Evolutionary conservation across 1,140 invertebrate genomes (phyloP).

Genomic region (Drosophila erecta): DNA sequence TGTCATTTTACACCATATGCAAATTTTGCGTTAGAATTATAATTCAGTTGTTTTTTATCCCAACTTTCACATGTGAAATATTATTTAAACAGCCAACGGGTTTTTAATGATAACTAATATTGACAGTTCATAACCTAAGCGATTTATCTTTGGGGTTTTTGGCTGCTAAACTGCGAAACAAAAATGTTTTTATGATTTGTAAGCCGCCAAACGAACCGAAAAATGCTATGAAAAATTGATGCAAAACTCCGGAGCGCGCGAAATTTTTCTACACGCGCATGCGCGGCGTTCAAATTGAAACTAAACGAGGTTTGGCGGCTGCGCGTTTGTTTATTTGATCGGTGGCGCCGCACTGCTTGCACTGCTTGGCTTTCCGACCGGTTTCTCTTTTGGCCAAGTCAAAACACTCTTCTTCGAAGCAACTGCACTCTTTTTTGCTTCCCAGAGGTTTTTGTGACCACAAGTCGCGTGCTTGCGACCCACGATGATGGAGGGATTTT

Average conservation of each 20-base stretch:
- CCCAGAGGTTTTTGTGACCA: conserved; percentile 30
- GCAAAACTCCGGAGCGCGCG: conserved; percentile 30
- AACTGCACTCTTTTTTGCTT: conserved; percentile 5
- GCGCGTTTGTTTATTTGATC: conserved; percentile 76
- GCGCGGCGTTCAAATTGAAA: conserved; percentile 79
- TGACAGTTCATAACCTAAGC: conserved; percentile 43
- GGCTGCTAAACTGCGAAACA: conserved; percentile 14
- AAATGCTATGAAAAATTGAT: conserved; percentile 23
- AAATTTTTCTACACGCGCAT: conserved; percentile 50
- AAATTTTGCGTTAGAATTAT: conserved; percentile 55
- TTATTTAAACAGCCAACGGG: conserved; percentile 25
- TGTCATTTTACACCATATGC: conserved; percentile 48
- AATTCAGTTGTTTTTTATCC: conserved; percentile 15
- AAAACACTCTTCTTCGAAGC: not conserved
- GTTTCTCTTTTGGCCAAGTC: conserved; percentile 7
- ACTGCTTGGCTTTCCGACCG: conserved; percentile 53
- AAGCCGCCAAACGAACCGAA: conserved; percentile 50
- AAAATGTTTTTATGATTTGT: conserved; percentile 29
- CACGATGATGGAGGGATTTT: conserved; percentile 15
- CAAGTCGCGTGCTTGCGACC: conserved; percentile 60
- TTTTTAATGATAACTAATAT: conserved; percentile 41
- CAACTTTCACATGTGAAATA: conserved; percentile 65
- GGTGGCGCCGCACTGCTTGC: conserved; percentile 37
- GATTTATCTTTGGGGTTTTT: conserved; percentile 33
- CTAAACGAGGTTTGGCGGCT: conserved; percentile 52